These are phyloP conservation scores for Caenorhabditis japonica DNA, from an alignment of 2,888 invertebrate species.

Conservation along the genomic window DNA sequence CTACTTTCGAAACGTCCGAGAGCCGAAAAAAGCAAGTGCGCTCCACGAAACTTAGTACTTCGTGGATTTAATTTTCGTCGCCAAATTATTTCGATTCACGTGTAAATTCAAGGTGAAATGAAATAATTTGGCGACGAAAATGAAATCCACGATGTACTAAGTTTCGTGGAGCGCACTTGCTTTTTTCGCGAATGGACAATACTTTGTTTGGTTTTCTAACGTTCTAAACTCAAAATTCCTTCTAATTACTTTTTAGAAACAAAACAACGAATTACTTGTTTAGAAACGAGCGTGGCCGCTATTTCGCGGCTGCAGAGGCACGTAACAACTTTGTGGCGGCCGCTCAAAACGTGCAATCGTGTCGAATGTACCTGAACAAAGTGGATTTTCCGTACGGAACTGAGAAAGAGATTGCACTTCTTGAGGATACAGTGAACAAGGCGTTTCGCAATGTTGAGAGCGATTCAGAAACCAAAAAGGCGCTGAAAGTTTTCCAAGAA, in stretches of 20 bases:
- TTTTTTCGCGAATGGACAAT: no score
- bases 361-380: constrained; percentile 79
- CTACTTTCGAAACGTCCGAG: no score
- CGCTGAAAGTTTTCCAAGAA: constrained; percentile 79
- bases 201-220: no score
- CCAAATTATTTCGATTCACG: no score
- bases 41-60: no score
- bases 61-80: no score
- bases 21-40: no score
- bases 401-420: constrained; percentile 79
- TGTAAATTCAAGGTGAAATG: no score
- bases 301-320: constrained; percentile 80
- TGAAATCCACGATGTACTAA: no score
- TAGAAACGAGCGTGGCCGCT: constrained; percentile 78
- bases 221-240: neutral
- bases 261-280: no score
- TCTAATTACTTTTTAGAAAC: neutral
- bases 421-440: constrained; percentile 79
- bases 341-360: constrained; percentile 80
- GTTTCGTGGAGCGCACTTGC: no score
- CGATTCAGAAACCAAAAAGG: constrained; percentile 78
- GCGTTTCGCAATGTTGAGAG: constrained; percentile 80
- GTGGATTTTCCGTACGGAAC: constrained; percentile 80
- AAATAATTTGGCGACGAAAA: no score
- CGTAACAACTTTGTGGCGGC: constrained; percentile 81